These are phyloP conservation scores for Scaptomyza polygonia DNA, from an alignment of 2,888 invertebrate species.

Conservation along the genomic window DNA sequence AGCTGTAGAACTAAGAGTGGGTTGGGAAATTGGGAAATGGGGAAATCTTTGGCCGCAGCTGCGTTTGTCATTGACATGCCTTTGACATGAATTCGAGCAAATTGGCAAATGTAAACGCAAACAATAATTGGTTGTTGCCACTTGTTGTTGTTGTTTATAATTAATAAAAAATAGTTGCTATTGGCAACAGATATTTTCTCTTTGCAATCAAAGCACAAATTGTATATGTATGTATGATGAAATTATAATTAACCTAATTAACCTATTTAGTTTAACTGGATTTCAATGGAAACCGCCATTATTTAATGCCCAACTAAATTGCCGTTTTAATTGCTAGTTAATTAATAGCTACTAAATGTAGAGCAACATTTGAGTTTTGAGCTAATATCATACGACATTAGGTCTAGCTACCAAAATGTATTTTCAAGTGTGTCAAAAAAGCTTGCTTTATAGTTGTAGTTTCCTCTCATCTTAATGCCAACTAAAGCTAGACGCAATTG, in stretches of 20 bases:
- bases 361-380: too few relatives aligned
- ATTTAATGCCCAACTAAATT: background rate
- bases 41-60: background rate
- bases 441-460: background rate
- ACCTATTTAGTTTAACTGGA: background rate
- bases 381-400: background rate
- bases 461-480: background rate
- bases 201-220: background rate
- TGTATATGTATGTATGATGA: background rate
- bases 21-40: background rate
- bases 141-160: background rate
- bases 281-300: background rate
- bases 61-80: conserved; percentile 7
- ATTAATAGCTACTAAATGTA: too few relatives aligned
- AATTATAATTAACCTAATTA: too few relatives aligned
- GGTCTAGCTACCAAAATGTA: too few relatives aligned
- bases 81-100: background rate
- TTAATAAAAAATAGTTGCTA: background rate
- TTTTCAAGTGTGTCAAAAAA: background rate
- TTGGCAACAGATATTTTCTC: background rate
- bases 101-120: conserved; percentile 1
- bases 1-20: background rate
- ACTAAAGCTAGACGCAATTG: conserved; percentile 16
- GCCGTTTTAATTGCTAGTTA: background rate
- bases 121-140: background rate